phyloP scores from a whole-genome alignment of 1,140 invertebrate genomes.

The Euura saliciscinereae region DNA sequence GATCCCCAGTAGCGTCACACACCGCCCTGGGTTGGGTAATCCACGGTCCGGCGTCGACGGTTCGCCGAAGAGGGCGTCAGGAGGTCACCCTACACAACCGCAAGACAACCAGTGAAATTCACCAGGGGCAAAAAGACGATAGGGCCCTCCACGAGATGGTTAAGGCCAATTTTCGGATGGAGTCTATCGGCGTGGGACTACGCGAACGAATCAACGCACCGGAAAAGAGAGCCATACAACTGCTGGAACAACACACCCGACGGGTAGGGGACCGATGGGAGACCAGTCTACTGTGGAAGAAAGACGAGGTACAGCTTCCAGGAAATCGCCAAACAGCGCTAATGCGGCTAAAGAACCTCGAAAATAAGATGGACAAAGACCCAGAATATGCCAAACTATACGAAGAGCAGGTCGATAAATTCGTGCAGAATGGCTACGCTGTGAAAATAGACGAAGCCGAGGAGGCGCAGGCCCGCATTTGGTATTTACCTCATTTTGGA shows the following conservation, averaged over 20 bases:
- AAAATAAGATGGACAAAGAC: conserved; percentile 12
- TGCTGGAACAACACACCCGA: conserved; percentile 16
- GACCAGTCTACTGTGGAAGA: conserved; percentile 25
- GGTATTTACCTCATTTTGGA: conserved; percentile 41
- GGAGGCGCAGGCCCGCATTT: not conserved
- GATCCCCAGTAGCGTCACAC: conserved; percentile 13
- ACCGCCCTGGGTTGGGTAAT: conserved; percentile 24
- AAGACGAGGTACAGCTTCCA: not conserved
- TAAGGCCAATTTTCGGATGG: conserved; percentile 16
- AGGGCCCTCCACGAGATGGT: conserved; percentile 8
- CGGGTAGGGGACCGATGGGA: conserved; percentile 5
- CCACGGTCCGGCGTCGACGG: conserved; percentile 21
- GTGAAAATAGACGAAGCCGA: not conserved
- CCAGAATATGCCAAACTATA: conserved; percentile 8
- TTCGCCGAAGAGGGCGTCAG: too few species aligned
- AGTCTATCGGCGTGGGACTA: not conserved
- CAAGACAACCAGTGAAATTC: not conserved
- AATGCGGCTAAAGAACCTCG: conserved; percentile 18
- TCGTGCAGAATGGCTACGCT: not conserved
- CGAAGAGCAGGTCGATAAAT: not conserved
- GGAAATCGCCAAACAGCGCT: conserved; percentile 10
- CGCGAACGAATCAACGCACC: not conserved
- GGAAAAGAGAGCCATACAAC: conserved; percentile 4
- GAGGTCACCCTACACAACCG: too few species aligned
- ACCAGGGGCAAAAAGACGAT: not conserved